Evolutionary conservation across 2,797 vertebrate species (phyloP).

Genomic region (Amniataba percoides): DNA sequence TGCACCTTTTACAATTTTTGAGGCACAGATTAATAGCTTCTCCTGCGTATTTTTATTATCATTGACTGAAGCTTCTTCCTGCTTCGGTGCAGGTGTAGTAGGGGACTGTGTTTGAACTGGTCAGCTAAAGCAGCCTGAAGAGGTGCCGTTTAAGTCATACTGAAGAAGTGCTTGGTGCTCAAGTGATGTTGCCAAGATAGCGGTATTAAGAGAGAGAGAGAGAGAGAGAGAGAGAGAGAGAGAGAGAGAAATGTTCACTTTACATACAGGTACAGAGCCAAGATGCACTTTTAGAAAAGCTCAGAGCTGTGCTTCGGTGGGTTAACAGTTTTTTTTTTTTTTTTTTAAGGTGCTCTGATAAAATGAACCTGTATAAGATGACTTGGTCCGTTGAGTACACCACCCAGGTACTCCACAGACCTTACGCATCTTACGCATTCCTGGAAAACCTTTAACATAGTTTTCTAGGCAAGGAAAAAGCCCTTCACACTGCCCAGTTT

Average conservation of each 20-base stretch:
- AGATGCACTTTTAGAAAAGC: not conserved
- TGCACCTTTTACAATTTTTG: not conserved
- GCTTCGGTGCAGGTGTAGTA: not conserved
- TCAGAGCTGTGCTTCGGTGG: slow-evolving; percentile 3
- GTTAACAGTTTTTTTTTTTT: not conserved
- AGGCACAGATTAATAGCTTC: not conserved
- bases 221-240: not conserved
- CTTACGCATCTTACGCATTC: not conserved
- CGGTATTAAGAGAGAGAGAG: not conserved
- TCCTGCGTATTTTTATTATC: no score
- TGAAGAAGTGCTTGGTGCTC: not conserved
- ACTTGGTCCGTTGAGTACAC: not conserved
- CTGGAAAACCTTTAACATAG: not conserved
- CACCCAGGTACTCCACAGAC: not conserved
- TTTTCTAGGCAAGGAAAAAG: not conserved
- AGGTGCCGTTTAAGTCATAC: not conserved
- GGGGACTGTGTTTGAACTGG: not conserved
- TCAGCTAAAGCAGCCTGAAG: not conserved
- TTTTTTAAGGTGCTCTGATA: not conserved
- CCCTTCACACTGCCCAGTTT: not conserved
- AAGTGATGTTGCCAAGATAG: not conserved
- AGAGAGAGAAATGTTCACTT: not conserved
- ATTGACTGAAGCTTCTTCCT: not conserved
- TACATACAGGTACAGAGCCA: not conserved
- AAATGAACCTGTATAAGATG: slow-evolving; percentile 2